Percentiles rank a stretch among this genome's conserved stretches.
Evolutionary conservation across 2,888 invertebrate genomes (phyloP).

Genomic region (Hyalella azteca): DNA sequence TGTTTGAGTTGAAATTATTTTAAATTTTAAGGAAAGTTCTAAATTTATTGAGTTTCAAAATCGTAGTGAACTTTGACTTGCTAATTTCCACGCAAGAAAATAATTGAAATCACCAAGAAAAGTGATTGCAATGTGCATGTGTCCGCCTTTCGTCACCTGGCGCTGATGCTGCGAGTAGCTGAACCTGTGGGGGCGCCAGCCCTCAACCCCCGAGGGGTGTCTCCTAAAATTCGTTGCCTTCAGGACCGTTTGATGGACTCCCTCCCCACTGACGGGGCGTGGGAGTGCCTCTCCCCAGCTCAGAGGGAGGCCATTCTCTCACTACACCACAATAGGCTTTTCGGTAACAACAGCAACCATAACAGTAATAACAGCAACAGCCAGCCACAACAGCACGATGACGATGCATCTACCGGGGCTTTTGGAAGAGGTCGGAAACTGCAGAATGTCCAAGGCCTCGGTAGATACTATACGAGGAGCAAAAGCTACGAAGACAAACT

Average conservation of each 20-base stretch:
- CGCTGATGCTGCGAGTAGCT: conserved; percentile 45
- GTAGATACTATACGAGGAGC: conserved; percentile 41
- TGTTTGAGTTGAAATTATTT: neutral
- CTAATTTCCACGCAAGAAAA: neutral
- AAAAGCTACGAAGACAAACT: conserved; percentile 57
- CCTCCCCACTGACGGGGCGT: conserved; percentile 54
- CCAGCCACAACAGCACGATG: conserved; percentile 38
- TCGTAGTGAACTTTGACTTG: neutral
- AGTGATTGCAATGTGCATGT: neutral
- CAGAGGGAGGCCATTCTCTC: conserved; percentile 57
- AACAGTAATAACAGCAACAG: conserved; percentile 39
- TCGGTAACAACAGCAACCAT: conserved; percentile 12
- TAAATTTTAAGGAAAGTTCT: too few relatives aligned
- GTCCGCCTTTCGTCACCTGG: neutral
- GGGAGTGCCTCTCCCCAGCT: conserved; percentile 57
- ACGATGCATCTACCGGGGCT: conserved; percentile 35
- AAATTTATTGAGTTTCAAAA: too few relatives aligned
- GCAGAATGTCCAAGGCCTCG: conserved; percentile 14
- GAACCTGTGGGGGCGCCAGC: conserved; percentile 47
- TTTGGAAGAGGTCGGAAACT: conserved; percentile 8
- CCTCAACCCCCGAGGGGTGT: conserved; percentile 43
- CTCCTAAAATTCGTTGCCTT: conserved; percentile 53
- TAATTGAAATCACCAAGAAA: neutral
- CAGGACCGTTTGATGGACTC: conserved; percentile 57
- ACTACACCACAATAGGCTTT: conserved; percentile 47